Evolutionary conservation across 2,888 invertebrate species (phyloP).

Genomic region (Bellardia bayeri): DNA sequence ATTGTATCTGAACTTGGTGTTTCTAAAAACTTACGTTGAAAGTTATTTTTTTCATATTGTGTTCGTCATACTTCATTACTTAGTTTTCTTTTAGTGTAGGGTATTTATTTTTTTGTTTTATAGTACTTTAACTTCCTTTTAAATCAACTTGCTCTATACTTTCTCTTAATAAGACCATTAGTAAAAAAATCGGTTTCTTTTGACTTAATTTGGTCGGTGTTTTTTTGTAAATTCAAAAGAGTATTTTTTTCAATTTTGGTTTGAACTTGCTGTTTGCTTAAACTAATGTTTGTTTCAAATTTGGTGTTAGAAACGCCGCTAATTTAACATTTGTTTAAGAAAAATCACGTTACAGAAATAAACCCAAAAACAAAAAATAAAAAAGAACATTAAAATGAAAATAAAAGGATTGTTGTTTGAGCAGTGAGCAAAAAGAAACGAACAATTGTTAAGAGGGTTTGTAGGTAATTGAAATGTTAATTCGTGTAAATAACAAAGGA

Average conservation of each 20-base stretch:
- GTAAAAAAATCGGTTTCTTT: neutral
- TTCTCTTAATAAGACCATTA: slow-evolving; percentile 62
- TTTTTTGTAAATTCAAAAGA: slow-evolving; percentile 51
- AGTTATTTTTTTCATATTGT: no score
- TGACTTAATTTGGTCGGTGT: slow-evolving; percentile 26
- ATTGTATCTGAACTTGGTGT: no score
- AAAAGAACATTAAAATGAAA: neutral
- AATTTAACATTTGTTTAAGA: slow-evolving; percentile 58
- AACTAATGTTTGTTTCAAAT: slow-evolving; percentile 29
- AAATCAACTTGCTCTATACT: slow-evolving; percentile 32
- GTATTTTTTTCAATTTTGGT: neutral
- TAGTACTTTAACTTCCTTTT: no score
- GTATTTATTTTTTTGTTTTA: no score
- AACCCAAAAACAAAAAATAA: neutral
- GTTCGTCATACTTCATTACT: no score
- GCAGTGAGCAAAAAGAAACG: neutral
- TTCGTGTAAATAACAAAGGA: slow-evolving; percentile 10
- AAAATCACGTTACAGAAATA: slow-evolving; percentile 45
- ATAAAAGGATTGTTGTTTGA: slow-evolving; percentile 14
- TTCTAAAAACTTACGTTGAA: no score
- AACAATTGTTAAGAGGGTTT: slow-evolving; percentile 38
- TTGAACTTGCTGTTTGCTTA: neutral
- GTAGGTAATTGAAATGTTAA: slow-evolving; percentile 38
- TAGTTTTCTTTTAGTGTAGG: no score
- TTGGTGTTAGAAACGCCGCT: slow-evolving; percentile 62